phyloP scores from a whole-genome alignment of 2,113 vertebrate genomes.

The Cynocephalus volans region DNA sequence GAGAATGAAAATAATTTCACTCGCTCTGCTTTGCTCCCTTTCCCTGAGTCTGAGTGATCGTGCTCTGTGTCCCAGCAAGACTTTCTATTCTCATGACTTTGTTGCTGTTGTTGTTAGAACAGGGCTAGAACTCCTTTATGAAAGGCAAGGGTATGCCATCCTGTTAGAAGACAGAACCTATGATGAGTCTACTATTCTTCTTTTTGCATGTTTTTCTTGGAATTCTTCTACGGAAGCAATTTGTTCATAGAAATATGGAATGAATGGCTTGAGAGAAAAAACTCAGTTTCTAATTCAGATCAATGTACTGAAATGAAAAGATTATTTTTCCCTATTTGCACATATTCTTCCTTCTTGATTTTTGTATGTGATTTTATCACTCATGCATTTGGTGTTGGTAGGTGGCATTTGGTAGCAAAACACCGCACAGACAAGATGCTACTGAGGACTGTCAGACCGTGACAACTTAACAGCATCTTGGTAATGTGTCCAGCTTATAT shows the following conservation, averaged over 20 bases:
- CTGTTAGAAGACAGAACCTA: neutral
- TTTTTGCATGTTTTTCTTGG: neutral
- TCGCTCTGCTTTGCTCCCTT: neutral
- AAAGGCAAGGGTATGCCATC: neutral
- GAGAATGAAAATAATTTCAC: conserved; percentile 39
- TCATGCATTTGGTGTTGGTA: neutral
- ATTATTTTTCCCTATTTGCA: neutral
- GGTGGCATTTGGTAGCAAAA: conserved; percentile 38
- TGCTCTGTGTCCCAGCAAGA: neutral
- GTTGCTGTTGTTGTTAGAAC: neutral
- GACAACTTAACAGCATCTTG: conserved; percentile 68
- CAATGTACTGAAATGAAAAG: neutral
- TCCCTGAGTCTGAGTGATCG: neutral
- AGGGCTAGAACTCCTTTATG: neutral
- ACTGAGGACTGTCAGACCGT: conserved; percentile 57
- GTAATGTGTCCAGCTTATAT: conserved; percentile 61
- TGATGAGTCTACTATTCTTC: accelerated
- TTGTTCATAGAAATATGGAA: neutral
- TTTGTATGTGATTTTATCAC: conserved; percentile 59
- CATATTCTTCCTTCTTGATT: neutral
- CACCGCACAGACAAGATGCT: neutral
- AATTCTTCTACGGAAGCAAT: neutral
- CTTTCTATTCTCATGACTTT: neutral
- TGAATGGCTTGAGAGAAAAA: neutral
- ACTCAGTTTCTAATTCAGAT: conserved; percentile 27